Base-by-base conservation (phyloP, 2,888 invertebrate species). In the Elgonia sp. region DNA sequence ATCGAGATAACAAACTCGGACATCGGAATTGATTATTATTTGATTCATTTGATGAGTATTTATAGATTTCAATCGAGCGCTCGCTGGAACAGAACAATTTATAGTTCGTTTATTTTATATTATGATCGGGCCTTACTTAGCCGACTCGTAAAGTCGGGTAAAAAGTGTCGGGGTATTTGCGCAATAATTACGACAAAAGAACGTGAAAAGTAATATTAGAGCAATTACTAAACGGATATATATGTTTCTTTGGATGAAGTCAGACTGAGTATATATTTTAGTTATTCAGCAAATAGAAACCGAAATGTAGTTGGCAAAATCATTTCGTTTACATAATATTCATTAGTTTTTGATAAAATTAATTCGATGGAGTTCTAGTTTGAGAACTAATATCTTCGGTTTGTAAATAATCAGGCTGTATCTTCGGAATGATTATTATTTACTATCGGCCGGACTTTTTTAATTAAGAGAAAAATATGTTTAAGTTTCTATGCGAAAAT, bases 11-110 rank as follows among this genome's bases (percentile, higher is more conserved):
- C 62, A 46, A 39, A 16, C 20, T 14, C 12, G 39, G n/a, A 75
- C 75, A 67, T 69, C 12, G 40, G 40, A 86, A 82, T 86, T 72
- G 65, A 82, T 86, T 82, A 72, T 77, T 63, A 60, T 57, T 63
- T 79, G 62, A 77, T 86, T 77, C 65, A 60, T 72, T 82, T 67
- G 65, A 60, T 16, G 50, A 40, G 29, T 86, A 82, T 82, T 72
- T 72, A 72, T 82, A 69, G 55, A 67, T 80, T 65, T 46, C 16
- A 20, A 9, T 55, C 14, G 5, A 63, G 29, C 53, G 18, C 46
- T 82, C 21, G 57, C 42, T 83, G 7, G 40, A 37, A 37, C 29
- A 14, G 6, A 16, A 50, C 8, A 53, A 70, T 53, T 67, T 67
- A 67, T 46, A 20, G n/a, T 57, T 37, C 7, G 2, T 53, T 62